Evolutionary conservation across 2,888 invertebrate species (phyloP), one percentile per base, ranked within the genome.

Genomic region (Gryllus longicercus): DNA sequence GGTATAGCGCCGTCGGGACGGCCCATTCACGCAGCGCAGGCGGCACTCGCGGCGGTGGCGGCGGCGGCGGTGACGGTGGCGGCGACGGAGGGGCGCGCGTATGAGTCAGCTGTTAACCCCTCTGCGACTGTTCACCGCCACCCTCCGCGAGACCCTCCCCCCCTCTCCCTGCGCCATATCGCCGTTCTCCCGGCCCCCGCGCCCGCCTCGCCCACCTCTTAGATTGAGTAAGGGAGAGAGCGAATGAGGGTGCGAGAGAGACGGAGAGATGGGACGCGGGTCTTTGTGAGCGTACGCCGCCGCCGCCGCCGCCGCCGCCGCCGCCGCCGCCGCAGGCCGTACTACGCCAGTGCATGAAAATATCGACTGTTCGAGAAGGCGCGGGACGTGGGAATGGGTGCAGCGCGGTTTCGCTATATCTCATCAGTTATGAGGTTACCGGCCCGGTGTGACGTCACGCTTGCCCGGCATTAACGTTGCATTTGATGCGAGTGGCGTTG

Each of bases 31-130:
- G 63, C 63, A 63, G 63, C 63, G 63, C 63, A n/a, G 63, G 16
- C 63, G 63, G n/a, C 63, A n/a, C 14, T n/a, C 16, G 63, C 14
- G 63, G 14, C n/a, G 63, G 63, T 63, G 63, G 63, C 63, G 14
- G 63, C 14, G 63, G 63, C 63, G 14, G 63, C 14, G 63, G 63
- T 18, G 63, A 50, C 75, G 74, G 75, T 74, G 49, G 77, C 74
- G 74, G 38, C 50, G 38, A 25, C 25, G 38, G 51, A 78, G 18
- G 63, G n/a, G 63, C 49, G 78, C 77, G 79, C 78, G 82, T 78
- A 80, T 82, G 82, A 82, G 82, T 82, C 82, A 82, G 82, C 82
- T 82, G 82, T 80, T 81, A 80, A 23, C 78, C 80, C 81, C 80
- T 77, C 78, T 63, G 63, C 80, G 75, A 25, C 76, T 75, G 50